Evolutionary conservation across 2,797 vertebrate genomes (phyloP).

Genomic region (Sternotherus odoratus): DNA sequence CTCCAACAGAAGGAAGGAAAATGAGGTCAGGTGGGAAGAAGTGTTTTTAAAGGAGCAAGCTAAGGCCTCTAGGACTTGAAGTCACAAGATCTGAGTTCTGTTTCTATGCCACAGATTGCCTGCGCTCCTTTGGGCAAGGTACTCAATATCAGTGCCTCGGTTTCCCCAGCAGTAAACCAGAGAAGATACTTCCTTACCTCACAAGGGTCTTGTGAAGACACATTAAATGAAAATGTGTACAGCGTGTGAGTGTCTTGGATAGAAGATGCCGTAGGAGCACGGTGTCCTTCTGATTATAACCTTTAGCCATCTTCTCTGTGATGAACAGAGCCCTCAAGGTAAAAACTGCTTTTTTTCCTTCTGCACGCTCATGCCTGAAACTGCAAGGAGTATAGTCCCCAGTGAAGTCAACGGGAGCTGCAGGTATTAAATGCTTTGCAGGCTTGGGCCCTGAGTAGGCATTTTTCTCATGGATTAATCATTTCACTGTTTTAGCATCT

Average conservation of each 20-base stretch:
- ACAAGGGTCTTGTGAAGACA: not conserved
- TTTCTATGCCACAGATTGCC: not conserved
- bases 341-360: not conserved
- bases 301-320: not conserved
- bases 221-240: not conserved
- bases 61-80: not conserved
- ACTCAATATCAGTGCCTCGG: not conserved
- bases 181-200: not conserved
- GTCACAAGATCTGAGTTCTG: not conserved
- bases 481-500: not conserved
- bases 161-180: not conserved
- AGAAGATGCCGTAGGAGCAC: not conserved
- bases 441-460: not conserved
- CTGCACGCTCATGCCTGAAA: not conserved
- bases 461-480: not conserved
- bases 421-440: not conserved
- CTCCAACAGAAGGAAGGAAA: conserved; percentile 16
- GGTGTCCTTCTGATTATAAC: not conserved
- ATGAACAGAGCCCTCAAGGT: not conserved
- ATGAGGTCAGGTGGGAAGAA: not conserved
- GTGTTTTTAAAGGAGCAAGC: not conserved
- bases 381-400: not conserved
- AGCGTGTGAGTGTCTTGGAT: not conserved
- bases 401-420: not conserved
- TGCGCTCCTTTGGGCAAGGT: not conserved